Conservation (phyloP, 23 tunicate species). For the Diplosoma virens region DNA sequence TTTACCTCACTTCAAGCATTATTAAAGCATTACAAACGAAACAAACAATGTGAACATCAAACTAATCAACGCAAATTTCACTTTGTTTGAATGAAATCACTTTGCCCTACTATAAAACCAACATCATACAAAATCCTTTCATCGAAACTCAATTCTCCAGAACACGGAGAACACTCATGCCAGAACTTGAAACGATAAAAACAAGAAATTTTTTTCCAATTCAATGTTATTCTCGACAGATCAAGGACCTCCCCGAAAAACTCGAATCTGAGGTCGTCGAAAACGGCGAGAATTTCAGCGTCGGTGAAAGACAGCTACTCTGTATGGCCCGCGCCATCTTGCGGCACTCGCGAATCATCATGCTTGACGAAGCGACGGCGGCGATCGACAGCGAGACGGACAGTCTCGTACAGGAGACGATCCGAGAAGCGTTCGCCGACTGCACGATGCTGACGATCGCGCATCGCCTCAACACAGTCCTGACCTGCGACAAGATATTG, state of each 20-base stretch:
- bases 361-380: constrained; percentile 97
- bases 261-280: constrained; percentile 89
- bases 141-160: too few species aligned
- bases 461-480: constrained; percentile 91
- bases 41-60: too few species aligned
- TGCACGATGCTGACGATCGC: constrained; percentile 98
- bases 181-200: too few species aligned
- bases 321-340: constrained; percentile 97
- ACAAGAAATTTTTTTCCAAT: too few species aligned
- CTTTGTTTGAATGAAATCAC: too few species aligned
- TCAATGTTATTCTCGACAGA: constrained; percentile 44
- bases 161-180: too few species aligned
- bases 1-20: too few species aligned
- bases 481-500: constrained; percentile 82
- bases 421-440: constrained; percentile 87
- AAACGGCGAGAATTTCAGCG: constrained; percentile 97
- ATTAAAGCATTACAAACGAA: too few species aligned
- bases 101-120: too few species aligned
- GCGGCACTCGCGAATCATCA: constrained; percentile 84
- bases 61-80: too few species aligned
- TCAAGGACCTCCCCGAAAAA: constrained; percentile 70
- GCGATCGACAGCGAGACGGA: constrained; percentile 97
- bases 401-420: constrained; percentile 92
- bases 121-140: too few species aligned
- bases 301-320: constrained; percentile 87